phyloP scores from a whole-genome alignment of 2,113 vertebrate genomes.

The Zosterops pallidus region DNA sequence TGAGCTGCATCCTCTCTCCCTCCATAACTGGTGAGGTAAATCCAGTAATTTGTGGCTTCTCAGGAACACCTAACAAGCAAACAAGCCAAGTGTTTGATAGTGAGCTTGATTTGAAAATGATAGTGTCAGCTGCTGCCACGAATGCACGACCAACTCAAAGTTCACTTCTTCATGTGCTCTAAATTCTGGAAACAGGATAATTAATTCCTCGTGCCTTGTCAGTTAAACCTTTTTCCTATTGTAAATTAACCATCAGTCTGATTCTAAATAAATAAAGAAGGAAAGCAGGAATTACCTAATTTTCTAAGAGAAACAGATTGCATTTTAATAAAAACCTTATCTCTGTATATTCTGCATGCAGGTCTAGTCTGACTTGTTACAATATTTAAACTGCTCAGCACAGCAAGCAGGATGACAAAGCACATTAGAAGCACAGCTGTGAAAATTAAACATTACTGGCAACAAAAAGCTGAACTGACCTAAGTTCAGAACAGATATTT shows the following conservation, averaged over 20 bases:
- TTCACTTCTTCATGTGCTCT: not conserved
- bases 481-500: not conserved
- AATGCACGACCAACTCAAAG: not conserved
- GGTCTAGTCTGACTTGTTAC: not conserved
- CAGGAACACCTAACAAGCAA: slow-evolving; percentile 85
- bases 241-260: not conserved
- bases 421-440: not conserved
- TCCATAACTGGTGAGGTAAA: slow-evolving; percentile 93
- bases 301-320: not conserved
- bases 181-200: not conserved
- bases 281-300: not conserved
- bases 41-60: slow-evolving; percentile 92
- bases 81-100: not conserved
- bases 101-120: not conserved
- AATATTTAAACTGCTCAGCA: not conserved
- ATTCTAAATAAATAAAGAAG: not conserved
- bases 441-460: not conserved
- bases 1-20: slow-evolving; percentile 90
- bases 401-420: not conserved
- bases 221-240: not conserved
- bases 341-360: not conserved
- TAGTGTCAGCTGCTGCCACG: not conserved
- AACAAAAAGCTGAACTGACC: not conserved
- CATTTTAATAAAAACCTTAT: not conserved
- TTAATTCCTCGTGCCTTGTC: not conserved